Evolutionary conservation across 2,888 invertebrate species (phyloP).

Genomic region (Epistrophe grossulariae): DNA sequence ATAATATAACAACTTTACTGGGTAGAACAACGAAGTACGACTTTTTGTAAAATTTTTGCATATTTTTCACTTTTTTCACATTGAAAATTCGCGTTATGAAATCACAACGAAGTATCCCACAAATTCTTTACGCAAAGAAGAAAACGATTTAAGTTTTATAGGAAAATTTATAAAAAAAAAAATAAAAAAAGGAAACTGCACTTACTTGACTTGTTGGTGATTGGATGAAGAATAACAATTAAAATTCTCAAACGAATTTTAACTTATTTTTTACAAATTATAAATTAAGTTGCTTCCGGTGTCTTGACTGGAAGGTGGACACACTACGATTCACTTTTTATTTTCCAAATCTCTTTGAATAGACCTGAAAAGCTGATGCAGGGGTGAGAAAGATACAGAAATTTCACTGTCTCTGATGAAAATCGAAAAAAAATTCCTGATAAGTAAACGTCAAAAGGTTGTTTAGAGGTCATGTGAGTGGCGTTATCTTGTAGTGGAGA

Average conservation of each 20-base stretch:
- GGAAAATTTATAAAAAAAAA: slow-evolving; percentile 2
- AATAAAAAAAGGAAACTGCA: slow-evolving; percentile 19
- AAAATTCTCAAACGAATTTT: slow-evolving; percentile 45
- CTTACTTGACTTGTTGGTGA: slow-evolving; percentile 53
- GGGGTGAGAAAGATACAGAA: slow-evolving; percentile 61
- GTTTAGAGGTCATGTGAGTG: slow-evolving; percentile 79
- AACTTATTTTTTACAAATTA: not conserved
- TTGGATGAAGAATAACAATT: slow-evolving; percentile 38
- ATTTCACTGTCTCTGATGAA: slow-evolving; percentile 55
- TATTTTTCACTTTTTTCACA: slow-evolving; percentile 38
- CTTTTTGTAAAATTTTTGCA: not conserved
- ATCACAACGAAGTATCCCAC: slow-evolving; percentile 29
- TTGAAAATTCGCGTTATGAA: slow-evolving; percentile 59
- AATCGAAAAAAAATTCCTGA: slow-evolving; percentile 48
- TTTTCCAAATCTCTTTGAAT: slow-evolving; percentile 70
- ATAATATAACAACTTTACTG: not conserved
- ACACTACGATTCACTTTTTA: slow-evolving; percentile 78
- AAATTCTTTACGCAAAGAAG: slow-evolving; percentile 15
- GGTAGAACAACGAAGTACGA: not conserved
- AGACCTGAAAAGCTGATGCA: slow-evolving; percentile 22
- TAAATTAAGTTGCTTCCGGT: slow-evolving; percentile 62
- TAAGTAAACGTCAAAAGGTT: slow-evolving; percentile 82
- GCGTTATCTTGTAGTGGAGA: slow-evolving; percentile 78
- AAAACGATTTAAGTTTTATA: not conserved
- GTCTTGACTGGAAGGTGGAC: slow-evolving; percentile 82